phyloP scores from a whole-genome alignment of 1,140 invertebrate species.

The Cepaea nemoralis region DNA sequence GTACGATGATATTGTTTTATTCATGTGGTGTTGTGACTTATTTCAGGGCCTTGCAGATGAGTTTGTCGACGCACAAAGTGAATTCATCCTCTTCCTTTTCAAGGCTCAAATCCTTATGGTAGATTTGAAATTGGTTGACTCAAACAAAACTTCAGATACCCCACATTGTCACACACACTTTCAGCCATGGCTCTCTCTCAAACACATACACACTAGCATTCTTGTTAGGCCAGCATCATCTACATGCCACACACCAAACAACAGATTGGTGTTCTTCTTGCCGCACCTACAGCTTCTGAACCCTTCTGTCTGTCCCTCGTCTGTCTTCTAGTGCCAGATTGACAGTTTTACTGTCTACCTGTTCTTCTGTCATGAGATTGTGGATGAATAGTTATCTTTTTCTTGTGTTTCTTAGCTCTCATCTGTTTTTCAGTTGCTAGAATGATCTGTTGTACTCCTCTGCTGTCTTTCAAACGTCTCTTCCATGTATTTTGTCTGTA shows the following conservation, averaged over 20 bases:
- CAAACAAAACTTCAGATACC: constrained; percentile 6
- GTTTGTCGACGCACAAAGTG: constrained; percentile 26
- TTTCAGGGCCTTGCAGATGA: constrained; percentile 37
- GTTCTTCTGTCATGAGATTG: neutral
- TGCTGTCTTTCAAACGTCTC: too few species aligned
- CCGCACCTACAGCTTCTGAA: neutral
- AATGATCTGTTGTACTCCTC: neutral
- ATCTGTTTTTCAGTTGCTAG: too few species aligned
- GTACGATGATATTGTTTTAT: constrained; percentile 2
- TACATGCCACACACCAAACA: neutral
- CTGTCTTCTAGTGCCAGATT: constrained; percentile 16
- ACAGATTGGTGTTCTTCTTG: neutral
- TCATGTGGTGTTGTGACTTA: constrained; percentile 36
- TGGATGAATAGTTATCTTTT: too few species aligned
- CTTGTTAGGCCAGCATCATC: neutral
- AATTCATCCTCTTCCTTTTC: constrained; percentile 28
- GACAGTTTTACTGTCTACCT: neutral
- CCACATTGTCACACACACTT: neutral
- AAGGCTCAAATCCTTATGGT: constrained; percentile 30
- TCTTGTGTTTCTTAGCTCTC: too few species aligned
- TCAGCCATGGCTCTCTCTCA: neutral
- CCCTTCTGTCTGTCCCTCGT: constrained; percentile 30
- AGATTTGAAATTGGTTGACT: constrained; percentile 22
- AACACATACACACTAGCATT: neutral
- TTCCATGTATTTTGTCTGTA: neutral